Conservation (phyloP, 2,888 invertebrate species). For the Macaria notata region DNA sequence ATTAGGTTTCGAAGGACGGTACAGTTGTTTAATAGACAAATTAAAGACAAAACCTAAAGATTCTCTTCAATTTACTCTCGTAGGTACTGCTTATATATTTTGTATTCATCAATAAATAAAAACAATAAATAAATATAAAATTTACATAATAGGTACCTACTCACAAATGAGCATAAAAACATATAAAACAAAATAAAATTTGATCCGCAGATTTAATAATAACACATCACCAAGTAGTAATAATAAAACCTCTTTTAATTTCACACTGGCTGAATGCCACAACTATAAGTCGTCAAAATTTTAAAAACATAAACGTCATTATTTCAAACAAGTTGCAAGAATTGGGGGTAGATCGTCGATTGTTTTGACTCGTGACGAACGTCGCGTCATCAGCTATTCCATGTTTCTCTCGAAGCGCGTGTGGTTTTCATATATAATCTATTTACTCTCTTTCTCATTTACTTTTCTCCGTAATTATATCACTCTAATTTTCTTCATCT, state of each 20-base stretch:
- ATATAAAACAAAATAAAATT: no score
- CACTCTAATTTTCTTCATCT: constrained; percentile 28
- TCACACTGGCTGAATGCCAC: constrained; percentile 4
- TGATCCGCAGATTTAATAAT: no score
- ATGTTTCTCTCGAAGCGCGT: constrained; percentile 2
- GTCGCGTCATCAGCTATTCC: neutral
- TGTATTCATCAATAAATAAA: no score
- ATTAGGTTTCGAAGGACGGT: no score
- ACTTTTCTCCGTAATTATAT: constrained; percentile 22
- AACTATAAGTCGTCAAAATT: neutral
- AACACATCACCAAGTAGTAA: no score
- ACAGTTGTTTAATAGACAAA: no score
- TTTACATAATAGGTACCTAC: no score
- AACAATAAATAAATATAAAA: no score
- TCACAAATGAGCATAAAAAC: no score
- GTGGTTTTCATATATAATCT: constrained; percentile 14
- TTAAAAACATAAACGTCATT: neutral
- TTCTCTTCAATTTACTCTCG: no score
- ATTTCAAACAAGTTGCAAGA: neutral
- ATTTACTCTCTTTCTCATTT: constrained; percentile 14
- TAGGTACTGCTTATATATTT: no score
- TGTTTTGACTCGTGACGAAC: constrained; percentile 3
- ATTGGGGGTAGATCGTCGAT: constrained; percentile 18
- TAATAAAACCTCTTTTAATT: neutral
- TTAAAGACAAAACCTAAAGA: no score